Evolutionary conservation across 1,140 invertebrate species (phyloP).

Genomic region (Magallana ariakensis): DNA sequence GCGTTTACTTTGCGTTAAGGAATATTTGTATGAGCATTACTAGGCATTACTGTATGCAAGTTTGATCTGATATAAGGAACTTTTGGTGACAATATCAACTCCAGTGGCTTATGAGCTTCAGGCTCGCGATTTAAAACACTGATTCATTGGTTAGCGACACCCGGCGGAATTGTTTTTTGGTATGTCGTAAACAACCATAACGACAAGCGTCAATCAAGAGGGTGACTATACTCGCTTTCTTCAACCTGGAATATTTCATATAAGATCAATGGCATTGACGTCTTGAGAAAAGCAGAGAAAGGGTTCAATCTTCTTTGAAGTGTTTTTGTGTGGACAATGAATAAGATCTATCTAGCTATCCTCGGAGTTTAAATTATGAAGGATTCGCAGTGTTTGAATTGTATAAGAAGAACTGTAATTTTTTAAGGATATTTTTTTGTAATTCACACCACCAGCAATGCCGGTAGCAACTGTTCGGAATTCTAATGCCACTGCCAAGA

Average conservation of each 20-base stretch:
- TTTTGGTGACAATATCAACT: constrained; percentile 35
- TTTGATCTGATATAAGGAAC: constrained; percentile 36
- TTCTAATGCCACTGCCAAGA: background rate
- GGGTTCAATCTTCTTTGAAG: background rate
- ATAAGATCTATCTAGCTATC: background rate
- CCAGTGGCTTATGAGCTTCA: constrained; percentile 28
- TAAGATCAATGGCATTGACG: background rate
- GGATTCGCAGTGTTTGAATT: background rate
- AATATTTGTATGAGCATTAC: constrained; percentile 38
- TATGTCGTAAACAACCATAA: constrained; percentile 29
- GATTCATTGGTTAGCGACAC: constrained; percentile 35
- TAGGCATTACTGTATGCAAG: constrained; percentile 27
- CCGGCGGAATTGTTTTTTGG: constrained; percentile 22
- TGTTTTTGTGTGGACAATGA: background rate
- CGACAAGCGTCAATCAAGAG: constrained; percentile 18
- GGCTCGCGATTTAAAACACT: constrained; percentile 19
- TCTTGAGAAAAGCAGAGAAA: background rate
- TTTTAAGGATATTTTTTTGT: background rate
- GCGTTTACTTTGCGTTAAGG: constrained; percentile 33
- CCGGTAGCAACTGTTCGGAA: constrained; percentile 5
- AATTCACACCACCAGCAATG: background rate
- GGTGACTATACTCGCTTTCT: background rate
- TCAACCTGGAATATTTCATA: background rate
- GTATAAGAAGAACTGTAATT: background rate
- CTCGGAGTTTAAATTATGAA: background rate